Evolutionary conservation across 2,797 vertebrate genomes (phyloP), one percentile per base, ranked within the genome.

Genomic region (Tiaroga cobitis): DNA sequence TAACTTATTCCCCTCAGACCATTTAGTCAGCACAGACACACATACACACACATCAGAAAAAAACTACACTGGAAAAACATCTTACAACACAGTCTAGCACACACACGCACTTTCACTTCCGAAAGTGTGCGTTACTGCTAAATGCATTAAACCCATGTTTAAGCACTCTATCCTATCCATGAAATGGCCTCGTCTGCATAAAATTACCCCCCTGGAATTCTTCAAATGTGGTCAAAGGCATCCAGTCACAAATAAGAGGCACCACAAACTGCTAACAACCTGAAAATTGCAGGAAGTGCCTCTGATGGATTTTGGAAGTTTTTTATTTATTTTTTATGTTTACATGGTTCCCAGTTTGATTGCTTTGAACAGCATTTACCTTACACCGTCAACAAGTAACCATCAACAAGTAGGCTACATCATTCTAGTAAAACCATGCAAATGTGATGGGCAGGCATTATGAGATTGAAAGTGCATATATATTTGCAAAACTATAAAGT

Each of bases 1-100:
- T 87, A 89, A 80, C 80, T 83, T 34, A 54, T 69, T 85, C 83
- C 83, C 80, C 34, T 16, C 43, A 77, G 88, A 61, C 43, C 63
- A n/a, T 87, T 87, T 87, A 87, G 86, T 56, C 49, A 80, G 19
- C 78, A 21, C 59, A 75, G 69, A 70, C 70, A 70, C 41, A 59
- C 26, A 32, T 49, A 5, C 65, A 84, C 70, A 61, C 43, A 68
- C 46, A 67, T 68, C 11, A 54, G 41, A 18, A 39, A 68, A 39
- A 24, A 69, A 41, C 13, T 11, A 26, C 4, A 72, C 9, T 39
- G 24, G 19, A 78, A 56, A 79, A 49, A 1, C 15, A 37, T 56
- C 72, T 16, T 59, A 41, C 34, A 68, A 46, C 34, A 83, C 54
- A 41, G 41, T 61, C 59, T 61, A 3, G 16, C n/a, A 80, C 46